Base-by-base conservation (phyloP, 1,140 invertebrate genomes). In the Babylonia areolata region DNA sequence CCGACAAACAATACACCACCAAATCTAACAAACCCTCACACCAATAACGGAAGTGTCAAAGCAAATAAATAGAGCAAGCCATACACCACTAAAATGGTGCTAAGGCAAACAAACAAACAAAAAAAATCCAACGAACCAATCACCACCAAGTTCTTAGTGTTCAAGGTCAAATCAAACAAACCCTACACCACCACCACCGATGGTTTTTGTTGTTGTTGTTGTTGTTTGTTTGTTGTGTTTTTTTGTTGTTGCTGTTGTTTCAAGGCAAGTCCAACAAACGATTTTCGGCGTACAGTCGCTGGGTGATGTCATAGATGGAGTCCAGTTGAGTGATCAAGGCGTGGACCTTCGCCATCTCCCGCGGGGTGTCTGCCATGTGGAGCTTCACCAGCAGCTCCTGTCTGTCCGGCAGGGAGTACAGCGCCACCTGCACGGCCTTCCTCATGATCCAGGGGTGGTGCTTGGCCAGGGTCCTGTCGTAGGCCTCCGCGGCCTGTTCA, bases 401-500 rank as follows among this genome's bases (percentile, higher is more conserved):
- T 77, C 90, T 95, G 0, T 95, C 96, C 0, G 98, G 98, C 92
- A 99, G 95, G 0, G 97, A 96, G 92, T 97, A 97, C 97, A 98
- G 98, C 0, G 98, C 98, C 12, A 98, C 91, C 71, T 95, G 94
- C 0, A 98, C 98, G 31, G 97, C 97, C 87, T 94, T 92, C 54
- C 91, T 84, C 15, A 94, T 87, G 6, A 94, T 94, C 96, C 97
- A 99, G 0, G 97, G 95, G 95, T 99, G 98, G 94, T 97, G 96
- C 92, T 97, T 96, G 0, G 97, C 97, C 69, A 99, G 92, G 0
- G 98, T 98, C 87, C 96, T 95, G 87, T 97, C 96, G 91, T 99
- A 99, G 0, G 97, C 96, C 86, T 96, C 95, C 89, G 97, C 96
- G 92, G 97, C 98, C 42, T 96, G 95, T 23, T 93, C 93, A 78